Base-by-base conservation (phyloP, 2,888 invertebrate genomes). In the Elysia crispata region DNA sequence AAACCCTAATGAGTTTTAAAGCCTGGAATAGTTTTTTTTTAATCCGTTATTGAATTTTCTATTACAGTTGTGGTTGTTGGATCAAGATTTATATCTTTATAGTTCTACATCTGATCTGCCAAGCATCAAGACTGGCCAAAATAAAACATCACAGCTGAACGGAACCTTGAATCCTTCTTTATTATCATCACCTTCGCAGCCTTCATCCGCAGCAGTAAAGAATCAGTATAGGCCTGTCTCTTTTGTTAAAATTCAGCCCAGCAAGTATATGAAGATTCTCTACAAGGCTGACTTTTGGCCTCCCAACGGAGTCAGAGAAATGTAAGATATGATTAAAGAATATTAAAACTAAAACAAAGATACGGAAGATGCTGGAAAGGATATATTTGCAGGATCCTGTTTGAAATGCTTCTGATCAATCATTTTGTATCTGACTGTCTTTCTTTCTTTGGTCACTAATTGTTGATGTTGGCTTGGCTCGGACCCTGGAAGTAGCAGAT, bases 1-100 rank as follows among this genome's bases (percentile, higher is more conserved):
- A n/a, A n/a, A n/a, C n/a, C n/a, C n/a, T n/a, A 41, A 41, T 41
- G 11, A 11, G 41, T 11, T 11, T 41, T 6, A 41, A 41, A 41
- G 11, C 11, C 13, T 41, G 31, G 15, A 33, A 25, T 62, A 50
- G 20, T 23, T 0, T 6, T 8, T 18, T 15, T 15, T 5, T 18
- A 57, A 28, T 54, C 28, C 8, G 69, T 0, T 62, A 50, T n/a
- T 18, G 50, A 1, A 49, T 60, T 69, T 67, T 60, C n/a, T 30
- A n/a, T 49, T n/a, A n/a, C 62, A 86, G 86, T 72, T 86, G 49
- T 86, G 86, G 86, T 76, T 86, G 50, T 76, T 86, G 30, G 86
- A 86, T 73, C 84, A 84, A 28, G 82, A 85, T 54, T 70, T 85
- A n/a, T 72, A 76, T n/a, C 80, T 85, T 13, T 83, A 81, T 54